Evolutionary conservation across 1,140 invertebrate genomes (phyloP).

Genomic region (Rhizoglyphus robini): DNA sequence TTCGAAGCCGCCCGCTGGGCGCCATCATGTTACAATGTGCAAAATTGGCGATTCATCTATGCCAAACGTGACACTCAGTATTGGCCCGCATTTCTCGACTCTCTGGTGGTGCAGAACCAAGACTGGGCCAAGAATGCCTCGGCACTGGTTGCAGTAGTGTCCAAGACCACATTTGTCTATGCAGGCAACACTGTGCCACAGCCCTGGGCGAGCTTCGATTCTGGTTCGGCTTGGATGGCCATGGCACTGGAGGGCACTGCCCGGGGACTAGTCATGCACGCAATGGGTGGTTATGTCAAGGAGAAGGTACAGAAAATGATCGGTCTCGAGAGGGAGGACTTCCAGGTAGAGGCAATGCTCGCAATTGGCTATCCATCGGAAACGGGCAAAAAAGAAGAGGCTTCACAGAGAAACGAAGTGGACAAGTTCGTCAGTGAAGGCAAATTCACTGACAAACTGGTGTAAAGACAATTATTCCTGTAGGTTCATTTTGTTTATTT

Average conservation of each 20-base stretch:
- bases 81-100: slow-evolving; percentile 2
- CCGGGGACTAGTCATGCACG: not conserved
- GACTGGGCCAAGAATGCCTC: not conserved
- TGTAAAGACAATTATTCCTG: too few species aligned
- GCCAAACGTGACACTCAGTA: not conserved
- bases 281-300: slow-evolving; percentile 4
- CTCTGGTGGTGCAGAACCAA: not conserved
- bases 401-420: not conserved
- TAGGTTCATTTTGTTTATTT: too few species aligned
- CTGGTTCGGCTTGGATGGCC: slow-evolving; percentile 11
- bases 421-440: slow-evolving; percentile 13
- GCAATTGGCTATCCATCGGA: slow-evolving; percentile 3
- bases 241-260: slow-evolving; percentile 17
- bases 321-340: not conserved
- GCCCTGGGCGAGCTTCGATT: not conserved
- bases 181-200: not conserved
- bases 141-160: slow-evolving; percentile 3
- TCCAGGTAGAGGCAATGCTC: slow-evolving; percentile 7
- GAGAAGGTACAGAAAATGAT: not conserved
- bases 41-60: slow-evolving; percentile 16
- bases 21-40: slow-evolving; percentile 9
- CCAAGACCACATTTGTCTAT: not conserved
- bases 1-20: slow-evolving; percentile 16
- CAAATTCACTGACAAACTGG: slow-evolving; percentile 1
- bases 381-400: not conserved